Conservation (phyloP, 2,113 vertebrate genomes). For the human region DNA sequence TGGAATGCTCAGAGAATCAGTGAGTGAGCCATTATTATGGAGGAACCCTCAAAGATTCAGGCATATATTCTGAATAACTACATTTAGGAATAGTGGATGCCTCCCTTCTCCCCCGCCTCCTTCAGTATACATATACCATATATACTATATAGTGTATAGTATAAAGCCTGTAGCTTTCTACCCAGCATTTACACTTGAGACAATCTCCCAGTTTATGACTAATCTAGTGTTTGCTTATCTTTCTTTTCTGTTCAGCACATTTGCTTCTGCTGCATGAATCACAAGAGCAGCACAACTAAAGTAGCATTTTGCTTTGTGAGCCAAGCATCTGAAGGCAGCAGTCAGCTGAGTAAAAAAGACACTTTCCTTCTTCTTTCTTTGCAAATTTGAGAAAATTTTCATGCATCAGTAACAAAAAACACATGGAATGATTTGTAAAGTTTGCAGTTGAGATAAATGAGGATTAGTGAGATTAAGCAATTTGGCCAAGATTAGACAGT, state of each 20-base stretch:
- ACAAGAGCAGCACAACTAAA: slow-evolving; percentile 43
- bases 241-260: slow-evolving; percentile 57
- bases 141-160: no score
- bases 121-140: no score
- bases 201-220: neutral
- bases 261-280: slow-evolving; percentile 42
- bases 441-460: slow-evolving; percentile 36
- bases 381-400: slow-evolving; percentile 52
- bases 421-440: slow-evolving; percentile 31
- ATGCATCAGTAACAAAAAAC: neutral
- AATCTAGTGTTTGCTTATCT: slow-evolving; percentile 58
- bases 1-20: neutral
- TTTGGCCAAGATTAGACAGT: slow-evolving; percentile 9
- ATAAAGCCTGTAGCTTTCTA: neutral
- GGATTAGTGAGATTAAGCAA: slow-evolving; percentile 50
- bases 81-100: neutral
- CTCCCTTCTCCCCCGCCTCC: neutral
- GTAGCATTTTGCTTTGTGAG: slow-evolving; percentile 56
- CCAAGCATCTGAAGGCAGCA: slow-evolving; percentile 42
- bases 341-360: slow-evolving; percentile 39
- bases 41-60: neutral
- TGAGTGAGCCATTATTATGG: neutral
- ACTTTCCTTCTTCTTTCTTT: slow-evolving; percentile 25
- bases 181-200: slow-evolving; percentile 29
- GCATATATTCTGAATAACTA: neutral